Evolutionary conservation across 2,113 vertebrate genomes (phyloP).

Genomic region (Colossoma macropomum): DNA sequence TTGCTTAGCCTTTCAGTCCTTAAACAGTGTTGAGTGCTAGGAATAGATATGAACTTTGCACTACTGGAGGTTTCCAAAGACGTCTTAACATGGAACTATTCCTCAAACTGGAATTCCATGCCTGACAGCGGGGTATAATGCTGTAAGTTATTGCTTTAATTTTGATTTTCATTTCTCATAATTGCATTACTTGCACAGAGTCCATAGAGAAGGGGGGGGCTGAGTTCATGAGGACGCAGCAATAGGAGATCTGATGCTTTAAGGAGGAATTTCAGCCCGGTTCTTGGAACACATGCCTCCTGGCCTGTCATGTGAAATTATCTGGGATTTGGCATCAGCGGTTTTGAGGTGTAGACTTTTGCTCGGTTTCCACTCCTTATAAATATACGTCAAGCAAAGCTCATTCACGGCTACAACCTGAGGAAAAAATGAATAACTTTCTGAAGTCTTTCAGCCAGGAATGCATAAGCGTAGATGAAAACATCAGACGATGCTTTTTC

Average conservation of each 20-base stretch:
- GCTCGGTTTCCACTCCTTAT: not conserved
- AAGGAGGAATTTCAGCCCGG: slow-evolving; percentile 12
- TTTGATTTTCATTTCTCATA: slow-evolving; percentile 73
- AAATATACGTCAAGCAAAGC: not conserved
- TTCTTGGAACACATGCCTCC: not conserved
- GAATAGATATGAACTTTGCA: slow-evolving; percentile 64
- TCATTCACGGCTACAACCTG: not conserved
- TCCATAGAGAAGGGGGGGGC: not conserved
- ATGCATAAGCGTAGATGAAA: not conserved
- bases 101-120: slow-evolving; percentile 60
- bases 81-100: slow-evolving; percentile 59
- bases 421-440: not conserved
- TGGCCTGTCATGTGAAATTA: slow-evolving; percentile 1
- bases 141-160: slow-evolving; percentile 75
- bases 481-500: not conserved
- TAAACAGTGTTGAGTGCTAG: slow-evolving; percentile 59
- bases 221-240: slow-evolving; percentile 25
- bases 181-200: slow-evolving; percentile 60
- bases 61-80: slow-evolving; percentile 60
- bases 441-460: not conserved
- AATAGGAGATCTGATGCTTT: slow-evolving; percentile 24
- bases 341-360: not conserved
- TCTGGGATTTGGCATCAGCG: not conserved
- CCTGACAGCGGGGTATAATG: slow-evolving; percentile 54
- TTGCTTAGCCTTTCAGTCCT: slow-evolving; percentile 54